These are phyloP conservation scores for Episyrphus balteatus DNA, from an alignment of 1,140 invertebrate genomes.

Conservation along the genomic window DNA sequence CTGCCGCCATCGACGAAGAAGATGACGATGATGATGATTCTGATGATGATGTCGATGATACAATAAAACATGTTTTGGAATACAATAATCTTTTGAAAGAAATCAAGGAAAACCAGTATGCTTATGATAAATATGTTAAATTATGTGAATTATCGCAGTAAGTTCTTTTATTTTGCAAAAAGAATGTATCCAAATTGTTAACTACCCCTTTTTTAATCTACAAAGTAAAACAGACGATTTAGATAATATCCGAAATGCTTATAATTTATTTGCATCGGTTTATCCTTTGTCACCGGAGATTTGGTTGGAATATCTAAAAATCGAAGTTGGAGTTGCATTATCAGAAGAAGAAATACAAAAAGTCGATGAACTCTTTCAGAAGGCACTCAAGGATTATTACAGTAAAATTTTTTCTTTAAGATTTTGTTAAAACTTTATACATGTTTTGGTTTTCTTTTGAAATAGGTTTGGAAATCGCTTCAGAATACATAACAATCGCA, in stretches of 20 bases:
- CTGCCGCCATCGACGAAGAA: background rate
- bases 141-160: constrained; percentile 9
- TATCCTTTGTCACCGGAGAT: constrained; percentile 12
- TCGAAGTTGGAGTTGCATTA: constrained; percentile 8
- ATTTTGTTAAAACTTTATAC: constrained; percentile 1
- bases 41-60: constrained; percentile 2
- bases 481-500: constrained; percentile 8
- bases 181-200: too few species aligned
- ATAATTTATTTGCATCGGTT: constrained; percentile 8
- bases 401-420: constrained; percentile 1
- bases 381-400: constrained; percentile 14
- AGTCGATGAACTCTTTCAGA: constrained; percentile 8
- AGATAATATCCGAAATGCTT: constrained; percentile 10
- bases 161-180: background rate
- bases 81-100: constrained; percentile 6
- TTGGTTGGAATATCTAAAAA: constrained; percentile 10
- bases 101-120: constrained; percentile 6
- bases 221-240: constrained; percentile 8
- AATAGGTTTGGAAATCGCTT: constrained; percentile 7
- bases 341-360: constrained; percentile 8
- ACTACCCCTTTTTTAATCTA: too few species aligned
- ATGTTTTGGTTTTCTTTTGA: constrained; percentile 1
- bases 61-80: constrained; percentile 1
- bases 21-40: constrained; percentile 1
- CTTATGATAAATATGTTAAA: constrained; percentile 10